Base-by-base conservation (phyloP, 2,888 invertebrate genomes). In the Amphipyra tragopoginis region DNA sequence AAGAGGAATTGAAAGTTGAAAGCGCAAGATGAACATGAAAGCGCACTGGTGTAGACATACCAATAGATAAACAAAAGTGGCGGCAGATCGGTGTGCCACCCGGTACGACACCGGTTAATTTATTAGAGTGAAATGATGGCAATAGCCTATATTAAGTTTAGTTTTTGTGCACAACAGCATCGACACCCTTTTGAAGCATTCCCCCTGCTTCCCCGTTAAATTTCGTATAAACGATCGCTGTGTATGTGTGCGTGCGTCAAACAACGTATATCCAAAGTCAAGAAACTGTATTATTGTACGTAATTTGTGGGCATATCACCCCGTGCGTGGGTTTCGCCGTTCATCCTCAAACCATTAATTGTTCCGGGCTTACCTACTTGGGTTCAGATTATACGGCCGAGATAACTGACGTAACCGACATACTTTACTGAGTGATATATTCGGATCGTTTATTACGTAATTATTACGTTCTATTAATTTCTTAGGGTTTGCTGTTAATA, bases 341-440 rank as follows among this genome's bases (percentile, higher is more conserved):
- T 50, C 73, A 60, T 74, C 79, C 81, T 54, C 80, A 77, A 68
- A 75, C 81, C 82, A 86, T 83, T 83, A 84, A 83, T 85, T 80
- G 82, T 80, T 72, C 65, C 47, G 58, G 62, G 75, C 75, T 75
- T 74, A 78, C 75, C 69, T 73, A 68, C 64, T 55, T 57, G 66
- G 72, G 65, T 60, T 68, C 70, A 81, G 85, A 85, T 85, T 84
- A 84, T 82, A 81, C 55, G 74, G 56, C 63, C 43, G 62, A 81
- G 82, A 79, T 79, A 82, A 55, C 48, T 39, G 50, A 57, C 52
- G 51, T 15, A 14, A 40, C 50, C 54, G 29, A 55, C 49, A 60
- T 54, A 62, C 71, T 67, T 57, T 49, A 59, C 55, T 60, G 36
- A 68, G 40, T 72, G 44, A 43, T 62, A 34, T 33, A 47, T 42